Evolutionary conservation across 2,113 vertebrate genomes (phyloP), one percentile per base, ranked within the genome.

Genomic region (Mastomys coucha): DNA sequence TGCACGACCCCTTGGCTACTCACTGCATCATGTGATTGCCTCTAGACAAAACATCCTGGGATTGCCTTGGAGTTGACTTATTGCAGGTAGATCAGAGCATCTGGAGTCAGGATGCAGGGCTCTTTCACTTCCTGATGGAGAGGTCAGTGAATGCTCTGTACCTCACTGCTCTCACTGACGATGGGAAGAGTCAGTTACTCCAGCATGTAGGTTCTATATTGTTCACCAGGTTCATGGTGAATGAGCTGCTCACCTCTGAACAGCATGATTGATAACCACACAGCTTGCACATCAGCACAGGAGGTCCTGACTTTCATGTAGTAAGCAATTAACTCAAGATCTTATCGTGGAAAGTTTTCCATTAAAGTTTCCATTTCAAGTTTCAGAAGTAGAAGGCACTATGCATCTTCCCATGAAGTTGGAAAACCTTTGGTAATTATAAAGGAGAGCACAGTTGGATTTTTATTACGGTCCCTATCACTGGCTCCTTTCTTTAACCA

Each of bases 201-300:
- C 16, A 1, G 31, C 1, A 13, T 0, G 19, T 20, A 39, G 31
- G 58, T 70, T 51, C 49, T 10, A n/a, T 11, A 22, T 82, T 53
- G 19, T 42, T 51, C 3, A 1, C 8, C 22, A 1, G 12, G 20
- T n/a, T 49, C 42, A 49, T 19, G 4, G 14, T 0, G 58, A 88
- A 24, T 7, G 31, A 70, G 24, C 22, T 17, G 36, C 91, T 53
- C 5, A 12, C 7, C 31, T 39, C 63, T 33, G 22, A 42, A 28
- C 19, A n/a, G 45, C 0, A 0, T 49, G 53, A 13, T 0, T 22
- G 63, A 33, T 22, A 45, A 4, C 22, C 2, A 31, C 20, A 1
- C 5, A 56, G 72, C 22, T 53, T 92, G 28, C 28, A 76, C 58
- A 31, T 33, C 56, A 19, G 70, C 69, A 31, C 53, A 2, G 56